Evolutionary conservation across 2,888 invertebrate species (phyloP).

Genomic region (Lysandra coridon): DNA sequence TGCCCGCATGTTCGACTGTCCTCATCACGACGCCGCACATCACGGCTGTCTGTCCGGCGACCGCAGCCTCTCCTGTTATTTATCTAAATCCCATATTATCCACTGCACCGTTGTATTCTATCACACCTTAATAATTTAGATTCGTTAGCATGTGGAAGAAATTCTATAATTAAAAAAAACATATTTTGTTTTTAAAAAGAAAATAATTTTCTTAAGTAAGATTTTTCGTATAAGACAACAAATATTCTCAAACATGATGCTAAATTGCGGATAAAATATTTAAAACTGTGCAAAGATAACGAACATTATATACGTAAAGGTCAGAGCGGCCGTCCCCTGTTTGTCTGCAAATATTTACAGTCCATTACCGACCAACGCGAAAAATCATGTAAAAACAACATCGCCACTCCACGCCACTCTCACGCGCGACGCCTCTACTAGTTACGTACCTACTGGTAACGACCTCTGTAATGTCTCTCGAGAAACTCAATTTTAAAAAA

Average conservation of each 20-base stretch:
- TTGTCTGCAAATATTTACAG: slow-evolving; percentile 76
- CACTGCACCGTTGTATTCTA: not conserved
- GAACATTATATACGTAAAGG: slow-evolving; percentile 47
- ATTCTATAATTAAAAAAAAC: not conserved
- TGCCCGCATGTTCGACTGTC: slow-evolving; percentile 7
- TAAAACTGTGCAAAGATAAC: slow-evolving; percentile 27
- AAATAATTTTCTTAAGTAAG: not conserved
- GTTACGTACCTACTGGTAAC: too few species aligned
- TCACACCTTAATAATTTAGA: not conserved
- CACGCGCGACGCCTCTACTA: not conserved
- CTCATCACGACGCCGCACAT: slow-evolving; percentile 15
- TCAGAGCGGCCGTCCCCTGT: slow-evolving; percentile 65
- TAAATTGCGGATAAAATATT: slow-evolving; percentile 18
- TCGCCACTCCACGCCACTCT: slow-evolving; percentile 1
- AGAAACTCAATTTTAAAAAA: not conserved
- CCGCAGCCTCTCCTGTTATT: slow-evolving; percentile 30
- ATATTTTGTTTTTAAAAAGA: not conserved
- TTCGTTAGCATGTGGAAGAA: not conserved
- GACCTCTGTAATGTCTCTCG: not conserved
- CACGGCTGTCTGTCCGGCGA: slow-evolving; percentile 24
- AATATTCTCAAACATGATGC: slow-evolving; percentile 6
- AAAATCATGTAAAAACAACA: slow-evolving; percentile 38
- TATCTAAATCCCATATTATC: slow-evolving; percentile 29
- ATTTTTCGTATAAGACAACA: not conserved
- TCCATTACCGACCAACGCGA: slow-evolving; percentile 67